Percentiles rank a stretch among this genome's conserved stretches.
phyloP scores from a whole-genome alignment of 2,113 vertebrate species.

The Otocyon megalotis region DNA sequence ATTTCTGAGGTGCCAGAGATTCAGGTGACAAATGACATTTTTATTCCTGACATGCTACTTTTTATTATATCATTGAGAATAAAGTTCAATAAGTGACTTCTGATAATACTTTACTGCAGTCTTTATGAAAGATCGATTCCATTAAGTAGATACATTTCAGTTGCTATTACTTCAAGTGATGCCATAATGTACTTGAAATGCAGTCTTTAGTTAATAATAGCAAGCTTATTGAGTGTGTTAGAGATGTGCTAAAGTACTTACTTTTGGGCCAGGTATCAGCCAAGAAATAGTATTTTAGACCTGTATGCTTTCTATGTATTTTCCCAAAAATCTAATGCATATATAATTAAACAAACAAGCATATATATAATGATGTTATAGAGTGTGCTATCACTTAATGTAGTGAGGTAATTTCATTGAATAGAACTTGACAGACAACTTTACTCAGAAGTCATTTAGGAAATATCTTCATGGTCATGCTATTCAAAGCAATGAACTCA shows the following conservation, averaged over 20 bases:
- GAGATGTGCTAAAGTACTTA: conserved; percentile 64
- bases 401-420: neutral
- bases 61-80: conserved; percentile 82
- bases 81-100: conserved; percentile 82
- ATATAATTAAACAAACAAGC: neutral
- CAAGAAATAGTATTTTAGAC: conserved; percentile 57
- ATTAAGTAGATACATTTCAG: conserved; percentile 84
- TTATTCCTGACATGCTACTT: conserved; percentile 78
- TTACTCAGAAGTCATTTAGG: neutral
- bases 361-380: accelerated
- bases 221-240: conserved; percentile 71
- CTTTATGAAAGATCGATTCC: conserved; percentile 79
- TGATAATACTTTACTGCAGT: conserved; percentile 80
- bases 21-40: conserved; percentile 70
- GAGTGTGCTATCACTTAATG: neutral
- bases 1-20: conserved; percentile 68
- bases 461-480: neutral
- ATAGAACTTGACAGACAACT: neutral
- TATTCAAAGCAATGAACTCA: neutral
- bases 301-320: neutral
- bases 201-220: conserved; percentile 81
- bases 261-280: conserved; percentile 54
- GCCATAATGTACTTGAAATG: conserved; percentile 80
- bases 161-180: conserved; percentile 83
- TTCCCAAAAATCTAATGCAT: neutral